Conservation (phyloP, 1,140 invertebrate species). For the Zophobas atratus region DNA sequence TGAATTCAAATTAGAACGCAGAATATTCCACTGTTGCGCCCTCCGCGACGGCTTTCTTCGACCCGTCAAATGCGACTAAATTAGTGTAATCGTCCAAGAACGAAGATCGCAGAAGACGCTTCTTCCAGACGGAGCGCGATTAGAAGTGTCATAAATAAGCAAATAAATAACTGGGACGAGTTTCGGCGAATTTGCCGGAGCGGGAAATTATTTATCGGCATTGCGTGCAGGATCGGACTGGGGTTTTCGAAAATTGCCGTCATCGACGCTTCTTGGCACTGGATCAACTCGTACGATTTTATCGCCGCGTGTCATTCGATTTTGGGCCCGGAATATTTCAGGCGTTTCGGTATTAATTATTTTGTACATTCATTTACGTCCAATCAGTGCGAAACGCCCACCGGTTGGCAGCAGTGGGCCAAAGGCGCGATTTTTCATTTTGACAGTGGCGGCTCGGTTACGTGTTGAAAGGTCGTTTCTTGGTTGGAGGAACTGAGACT, state of each 20-base stretch:
- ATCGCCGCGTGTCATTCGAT: constrained; percentile 2
- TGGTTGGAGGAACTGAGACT: no score
- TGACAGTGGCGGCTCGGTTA: no score
- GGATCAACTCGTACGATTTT: constrained; percentile 7
- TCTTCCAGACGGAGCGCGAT: constrained; percentile 22
- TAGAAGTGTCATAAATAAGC: constrained; percentile 44
- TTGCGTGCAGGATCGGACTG: not conserved
- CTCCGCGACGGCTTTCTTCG: constrained; percentile 2
- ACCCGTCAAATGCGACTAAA: constrained; percentile 23
- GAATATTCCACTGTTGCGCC: constrained; percentile 41
- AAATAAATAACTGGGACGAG: constrained; percentile 41
- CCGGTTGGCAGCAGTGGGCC: constrained; percentile 7
- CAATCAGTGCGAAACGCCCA: constrained; percentile 24
- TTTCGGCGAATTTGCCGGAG: constrained; percentile 23
- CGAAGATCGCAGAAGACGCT: constrained; percentile 10
- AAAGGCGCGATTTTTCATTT: not conserved
- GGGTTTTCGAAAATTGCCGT: constrained; percentile 5
- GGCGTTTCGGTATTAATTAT: constrained; percentile 23
- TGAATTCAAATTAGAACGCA: constrained; percentile 56
- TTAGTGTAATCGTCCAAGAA: constrained; percentile 42
- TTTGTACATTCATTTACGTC: constrained; percentile 33
- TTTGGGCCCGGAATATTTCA: constrained; percentile 3
- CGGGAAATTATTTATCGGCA: constrained; percentile 17
- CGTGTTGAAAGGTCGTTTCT: no score
- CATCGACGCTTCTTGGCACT: not conserved